Evolutionary conservation across 2,113 vertebrate species (phyloP).

Genomic region (Lonchura striata): DNA sequence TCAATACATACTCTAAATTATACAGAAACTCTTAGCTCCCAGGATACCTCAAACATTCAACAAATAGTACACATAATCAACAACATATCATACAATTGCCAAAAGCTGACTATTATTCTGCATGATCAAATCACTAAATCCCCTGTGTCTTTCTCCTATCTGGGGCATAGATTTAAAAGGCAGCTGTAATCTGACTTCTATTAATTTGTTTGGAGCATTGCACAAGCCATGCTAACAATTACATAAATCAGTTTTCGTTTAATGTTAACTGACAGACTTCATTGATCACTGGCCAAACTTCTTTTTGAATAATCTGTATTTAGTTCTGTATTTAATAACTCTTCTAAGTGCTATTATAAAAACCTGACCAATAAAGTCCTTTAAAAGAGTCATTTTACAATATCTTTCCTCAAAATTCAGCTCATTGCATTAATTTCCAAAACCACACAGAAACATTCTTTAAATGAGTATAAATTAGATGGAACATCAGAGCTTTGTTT

Average conservation of each 20-base stretch:
- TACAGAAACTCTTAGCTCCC: neutral
- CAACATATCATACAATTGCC: neutral
- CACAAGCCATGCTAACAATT: constrained; percentile 29
- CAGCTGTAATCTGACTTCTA: constrained; percentile 40
- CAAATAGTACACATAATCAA: neutral
- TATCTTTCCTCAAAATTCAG: neutral
- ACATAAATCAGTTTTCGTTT: constrained; percentile 27
- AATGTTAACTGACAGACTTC: neutral
- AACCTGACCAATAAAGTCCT: neutral
- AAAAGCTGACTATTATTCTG: constrained; percentile 24
- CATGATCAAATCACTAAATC: constrained; percentile 52
- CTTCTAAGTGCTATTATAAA: neutral
- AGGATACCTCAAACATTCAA: neutral
- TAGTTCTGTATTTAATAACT: constrained; percentile 4
- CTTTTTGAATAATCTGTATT: neutral
- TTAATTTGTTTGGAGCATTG: constrained; percentile 29
- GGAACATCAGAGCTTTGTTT: neutral
- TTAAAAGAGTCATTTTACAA: neutral
- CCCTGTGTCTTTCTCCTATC: constrained; percentile 11
- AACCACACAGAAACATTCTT: neutral
- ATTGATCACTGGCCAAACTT: neutral
- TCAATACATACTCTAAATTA: neutral
- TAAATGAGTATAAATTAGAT: neutral
- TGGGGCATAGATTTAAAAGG: constrained; percentile 28
- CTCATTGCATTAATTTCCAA: neutral